These are phyloP conservation scores for Strigamia transsilvanica DNA, from an alignment of 2,888 invertebrate genomes.

Conservation along the genomic window DNA sequence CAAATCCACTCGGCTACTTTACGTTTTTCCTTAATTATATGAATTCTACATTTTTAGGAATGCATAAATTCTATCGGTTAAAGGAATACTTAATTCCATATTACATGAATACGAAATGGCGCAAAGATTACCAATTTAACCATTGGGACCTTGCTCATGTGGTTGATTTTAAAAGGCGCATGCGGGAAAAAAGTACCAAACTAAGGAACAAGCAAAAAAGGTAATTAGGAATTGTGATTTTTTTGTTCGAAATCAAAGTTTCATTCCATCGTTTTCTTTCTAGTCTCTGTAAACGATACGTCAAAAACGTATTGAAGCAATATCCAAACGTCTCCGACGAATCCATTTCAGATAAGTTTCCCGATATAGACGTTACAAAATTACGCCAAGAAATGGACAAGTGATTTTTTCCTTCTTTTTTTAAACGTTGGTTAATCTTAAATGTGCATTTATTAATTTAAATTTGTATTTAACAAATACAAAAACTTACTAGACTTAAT, in stretches of 20 bases:
- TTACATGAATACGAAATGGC: constrained; percentile 56
- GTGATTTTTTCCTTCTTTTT: not conserved
- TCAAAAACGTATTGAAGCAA: constrained; percentile 70
- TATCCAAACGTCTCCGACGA: constrained; percentile 81
- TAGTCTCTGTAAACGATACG: constrained; percentile 56
- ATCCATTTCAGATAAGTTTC: constrained; percentile 76
- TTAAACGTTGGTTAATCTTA: not conserved
- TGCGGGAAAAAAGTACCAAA: not conserved
- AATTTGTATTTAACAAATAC: constrained; percentile 12
- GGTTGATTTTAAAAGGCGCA: constrained; percentile 1
- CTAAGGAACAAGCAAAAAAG: not conserved
- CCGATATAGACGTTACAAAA: constrained; percentile 77
- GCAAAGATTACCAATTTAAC: constrained; percentile 46
- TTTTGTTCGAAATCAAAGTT: not conserved
- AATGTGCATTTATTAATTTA: not conserved
- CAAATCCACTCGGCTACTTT: not conserved
- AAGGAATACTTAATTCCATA: constrained; percentile 57
- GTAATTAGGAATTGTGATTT: not conserved
- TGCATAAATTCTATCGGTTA: constrained; percentile 67
- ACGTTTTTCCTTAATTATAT: not conserved
- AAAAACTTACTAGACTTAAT: not conserved
- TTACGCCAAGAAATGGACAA: constrained; percentile 65
- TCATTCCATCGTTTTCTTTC: not conserved
- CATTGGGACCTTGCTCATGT: constrained; percentile 49
- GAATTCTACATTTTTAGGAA: constrained; percentile 54